phyloP scores from a whole-genome alignment of 2,797 vertebrate species.

The Melanotaenia trifasciata region DNA sequence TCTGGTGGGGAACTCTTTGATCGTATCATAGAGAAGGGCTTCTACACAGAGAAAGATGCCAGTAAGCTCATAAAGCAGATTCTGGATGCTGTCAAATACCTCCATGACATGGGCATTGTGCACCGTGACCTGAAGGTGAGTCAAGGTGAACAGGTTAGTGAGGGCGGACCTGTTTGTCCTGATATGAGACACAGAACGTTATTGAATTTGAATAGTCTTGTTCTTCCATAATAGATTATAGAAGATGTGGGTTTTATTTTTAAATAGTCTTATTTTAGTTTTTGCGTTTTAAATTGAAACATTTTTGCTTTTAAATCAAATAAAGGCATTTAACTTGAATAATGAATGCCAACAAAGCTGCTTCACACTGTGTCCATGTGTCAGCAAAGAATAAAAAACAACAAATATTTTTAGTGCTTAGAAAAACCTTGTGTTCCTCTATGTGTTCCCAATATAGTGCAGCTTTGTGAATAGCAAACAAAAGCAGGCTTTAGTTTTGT shows the following conservation, averaged over 20 bases:
- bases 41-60: slow-evolving; percentile 97
- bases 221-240: neutral
- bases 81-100: slow-evolving; percentile 95
- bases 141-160: neutral
- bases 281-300: neutral
- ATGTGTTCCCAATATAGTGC: neutral
- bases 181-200: neutral
- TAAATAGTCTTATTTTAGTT: neutral
- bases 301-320: too few species aligned
- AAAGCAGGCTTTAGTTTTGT: neutral
- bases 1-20: slow-evolving; percentile 97
- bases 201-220: neutral
- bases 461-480: neutral
- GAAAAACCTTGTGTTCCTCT: neutral
- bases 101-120: slow-evolving; percentile 95
- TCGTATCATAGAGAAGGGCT: slow-evolving; percentile 97
- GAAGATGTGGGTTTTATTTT: neutral
- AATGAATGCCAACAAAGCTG: neutral
- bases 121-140: slow-evolving; percentile 97
- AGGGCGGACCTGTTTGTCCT: neutral
- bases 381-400: neutral
- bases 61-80: slow-evolving; percentile 97
- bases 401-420: neutral
- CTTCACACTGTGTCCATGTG: neutral
- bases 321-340: neutral